These are phyloP conservation scores for Tinea pellionella DNA, from an alignment of 2,888 invertebrate genomes.

Conservation along the genomic window DNA sequence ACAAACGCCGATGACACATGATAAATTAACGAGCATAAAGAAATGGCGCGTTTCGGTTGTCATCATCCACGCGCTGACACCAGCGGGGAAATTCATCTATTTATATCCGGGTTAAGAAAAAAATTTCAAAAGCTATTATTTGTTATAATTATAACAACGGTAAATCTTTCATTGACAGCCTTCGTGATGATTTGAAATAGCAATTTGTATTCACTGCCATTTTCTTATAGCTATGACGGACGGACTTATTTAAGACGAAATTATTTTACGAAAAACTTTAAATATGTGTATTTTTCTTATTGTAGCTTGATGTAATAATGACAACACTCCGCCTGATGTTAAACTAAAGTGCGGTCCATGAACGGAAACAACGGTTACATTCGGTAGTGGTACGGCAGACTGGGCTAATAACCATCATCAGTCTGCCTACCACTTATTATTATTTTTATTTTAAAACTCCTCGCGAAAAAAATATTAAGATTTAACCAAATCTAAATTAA, in stretches of 20 bases:
- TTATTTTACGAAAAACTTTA: neutral
- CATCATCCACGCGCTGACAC: neutral
- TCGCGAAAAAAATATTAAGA: too few relatives aligned
- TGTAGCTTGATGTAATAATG: too few relatives aligned
- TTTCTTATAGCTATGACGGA: neutral
- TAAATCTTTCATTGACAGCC: neutral
- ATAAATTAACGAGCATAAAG: constrained; percentile 9
- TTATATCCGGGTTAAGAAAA: neutral
- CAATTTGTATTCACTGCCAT: neutral
- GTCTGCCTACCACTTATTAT: too few relatives aligned
- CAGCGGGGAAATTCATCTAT: neutral
- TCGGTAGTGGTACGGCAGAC: too few relatives aligned
- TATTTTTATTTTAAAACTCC: too few relatives aligned
- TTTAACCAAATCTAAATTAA: too few relatives aligned
- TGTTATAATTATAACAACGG: neutral
- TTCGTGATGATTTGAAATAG: neutral
- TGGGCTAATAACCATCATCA: too few relatives aligned
- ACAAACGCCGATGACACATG: neutral
- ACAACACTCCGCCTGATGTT: too few relatives aligned
- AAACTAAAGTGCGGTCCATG: too few relatives aligned
- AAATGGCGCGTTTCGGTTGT: constrained; percentile 5
- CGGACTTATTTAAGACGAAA: neutral
- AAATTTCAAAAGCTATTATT: neutral
- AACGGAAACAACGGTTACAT: too few relatives aligned
- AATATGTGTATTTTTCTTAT: too few relatives aligned